A percentile compares a stretch with the other conserved stretches of the same genome.
phyloP scores from a whole-genome alignment of 2,113 vertebrate species.

The Apodemus speciosus region DNA sequence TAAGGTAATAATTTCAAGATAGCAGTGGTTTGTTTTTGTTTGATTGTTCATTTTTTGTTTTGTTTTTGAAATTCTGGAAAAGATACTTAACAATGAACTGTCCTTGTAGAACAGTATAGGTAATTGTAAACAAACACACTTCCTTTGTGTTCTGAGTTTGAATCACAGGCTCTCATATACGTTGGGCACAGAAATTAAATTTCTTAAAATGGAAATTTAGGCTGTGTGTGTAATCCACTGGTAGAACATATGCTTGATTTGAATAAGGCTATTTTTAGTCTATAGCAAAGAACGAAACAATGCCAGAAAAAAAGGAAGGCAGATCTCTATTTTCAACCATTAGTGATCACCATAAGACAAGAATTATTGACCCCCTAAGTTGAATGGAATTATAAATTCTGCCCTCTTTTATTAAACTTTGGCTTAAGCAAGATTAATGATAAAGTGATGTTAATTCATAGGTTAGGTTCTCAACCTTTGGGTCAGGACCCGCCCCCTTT shows the following conservation, averaged over 20 bases:
- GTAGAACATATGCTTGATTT: not conserved
- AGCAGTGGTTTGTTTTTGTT: not conserved
- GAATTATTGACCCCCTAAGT: not conserved
- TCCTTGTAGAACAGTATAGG: not conserved
- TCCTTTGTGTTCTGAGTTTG: not conserved
- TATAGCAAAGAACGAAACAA: not conserved
- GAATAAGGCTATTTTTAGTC: not conserved
- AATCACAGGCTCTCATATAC: not conserved
- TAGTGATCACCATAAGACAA: not conserved
- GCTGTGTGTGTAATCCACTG: not conserved
- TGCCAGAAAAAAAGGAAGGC: too few relatives aligned
- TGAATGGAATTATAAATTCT: slow-evolving; percentile 52
- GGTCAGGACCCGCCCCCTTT: not conserved
- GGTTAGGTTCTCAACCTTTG: not conserved
- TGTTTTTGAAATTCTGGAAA: slow-evolving; percentile 33
- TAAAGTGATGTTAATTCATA: slow-evolving; percentile 67
- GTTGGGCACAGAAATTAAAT: not conserved
- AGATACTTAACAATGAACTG: not conserved
- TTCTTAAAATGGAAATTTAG: slow-evolving; percentile 29
- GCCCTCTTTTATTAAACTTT: slow-evolving; percentile 71
- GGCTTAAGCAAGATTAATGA: slow-evolving; percentile 75
- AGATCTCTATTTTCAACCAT: not conserved
- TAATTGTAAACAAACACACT: not conserved
- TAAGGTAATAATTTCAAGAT: not conserved
- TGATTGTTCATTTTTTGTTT: not conserved